Evolutionary conservation across 2,888 invertebrate species (phyloP), one percentile per base, ranked within the genome.

Genomic region (Seira ritae): DNA sequence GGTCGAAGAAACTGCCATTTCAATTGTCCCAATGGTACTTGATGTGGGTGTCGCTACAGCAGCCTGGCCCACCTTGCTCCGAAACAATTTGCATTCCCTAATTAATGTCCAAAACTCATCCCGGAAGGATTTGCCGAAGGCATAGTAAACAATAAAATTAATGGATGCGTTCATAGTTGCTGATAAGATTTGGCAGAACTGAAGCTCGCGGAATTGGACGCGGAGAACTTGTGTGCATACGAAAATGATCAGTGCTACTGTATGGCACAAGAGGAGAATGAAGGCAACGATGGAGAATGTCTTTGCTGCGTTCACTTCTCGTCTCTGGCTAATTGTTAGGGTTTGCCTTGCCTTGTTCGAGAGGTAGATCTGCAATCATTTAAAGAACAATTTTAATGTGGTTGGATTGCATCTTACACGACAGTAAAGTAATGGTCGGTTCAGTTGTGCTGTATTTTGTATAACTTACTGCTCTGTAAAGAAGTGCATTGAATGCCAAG

Each of bases 71-170:
- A 70, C 66, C 50, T 74, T 79, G 55, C 42, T 42, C 15, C 60
- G 17, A 42, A 69, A 83, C 6, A 75, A 23, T 22, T 83, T 83
- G 62, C 83, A 83, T 10, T 23, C 42, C 17, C 17, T 55, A 55
- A 84, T 12, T 42, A 84, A 37, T 15, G n/a, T 79, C 79, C 84
- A 75, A 71, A 84, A 84, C 31, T 84, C 84, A 23, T 75, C 70
- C 67, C 84, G 65, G 50, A 84, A 84, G 1, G 84, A 69, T 70
- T 84, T 84, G n/a, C 84, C 84, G 67, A 79, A 75, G 4, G 65
- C 23, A 19, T 71, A 79, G 67, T 84, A 84, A 12, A 84, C 62
- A 20, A 79, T 60, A 60, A 84, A 84, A 66, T 84, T 84, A 23
- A 84, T 74, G 0, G 84, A 78, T n/a, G 84, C 84, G 42, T 79